Evolutionary conservation across 2,797 vertebrate species (phyloP).

Genomic region (Choloepus didactylus): DNA sequence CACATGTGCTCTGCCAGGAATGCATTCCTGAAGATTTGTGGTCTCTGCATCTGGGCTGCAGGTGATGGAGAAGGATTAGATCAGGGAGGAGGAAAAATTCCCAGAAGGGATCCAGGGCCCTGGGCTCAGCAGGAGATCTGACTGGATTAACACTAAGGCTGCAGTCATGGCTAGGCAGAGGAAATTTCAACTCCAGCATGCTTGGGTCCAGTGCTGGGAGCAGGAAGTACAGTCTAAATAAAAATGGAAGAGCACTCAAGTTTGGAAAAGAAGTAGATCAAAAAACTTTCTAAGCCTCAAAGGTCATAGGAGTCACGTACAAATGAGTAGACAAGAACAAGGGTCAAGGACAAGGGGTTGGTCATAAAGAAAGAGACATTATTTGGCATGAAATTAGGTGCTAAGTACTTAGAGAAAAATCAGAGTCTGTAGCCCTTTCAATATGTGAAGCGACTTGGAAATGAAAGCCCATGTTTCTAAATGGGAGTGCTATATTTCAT

Average conservation of each 20-base stretch:
- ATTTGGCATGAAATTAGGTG: not conserved
- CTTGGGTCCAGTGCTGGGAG: not conserved
- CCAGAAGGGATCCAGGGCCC: conserved; percentile 45
- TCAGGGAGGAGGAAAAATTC: conserved; percentile 53
- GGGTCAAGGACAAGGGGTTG: not conserved
- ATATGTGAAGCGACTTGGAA: not conserved
- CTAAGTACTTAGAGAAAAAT: not conserved
- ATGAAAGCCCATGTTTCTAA: not conserved
- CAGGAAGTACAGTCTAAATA: not conserved
- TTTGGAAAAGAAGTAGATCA: not conserved
- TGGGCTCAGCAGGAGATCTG: conserved; percentile 60
- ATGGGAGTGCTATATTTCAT: not conserved
- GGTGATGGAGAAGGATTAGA: conserved; percentile 73
- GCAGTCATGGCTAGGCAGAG: not conserved
- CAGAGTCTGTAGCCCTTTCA: not conserved
- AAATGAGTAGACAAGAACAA: not conserved
- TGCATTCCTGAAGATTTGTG: conserved; percentile 77
- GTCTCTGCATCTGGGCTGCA: conserved; percentile 77
- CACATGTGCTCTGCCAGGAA: conserved; percentile 67
- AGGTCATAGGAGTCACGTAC: not conserved
- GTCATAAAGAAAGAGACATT: not conserved
- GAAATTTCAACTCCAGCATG: not conserved
- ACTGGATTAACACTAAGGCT: conserved; percentile 63
- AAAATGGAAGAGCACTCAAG: not conserved
- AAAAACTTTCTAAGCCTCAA: conserved; percentile 10